Evolutionary conservation across 2,113 vertebrate species (phyloP).

Genomic region (Ptyas mucosa): DNA sequence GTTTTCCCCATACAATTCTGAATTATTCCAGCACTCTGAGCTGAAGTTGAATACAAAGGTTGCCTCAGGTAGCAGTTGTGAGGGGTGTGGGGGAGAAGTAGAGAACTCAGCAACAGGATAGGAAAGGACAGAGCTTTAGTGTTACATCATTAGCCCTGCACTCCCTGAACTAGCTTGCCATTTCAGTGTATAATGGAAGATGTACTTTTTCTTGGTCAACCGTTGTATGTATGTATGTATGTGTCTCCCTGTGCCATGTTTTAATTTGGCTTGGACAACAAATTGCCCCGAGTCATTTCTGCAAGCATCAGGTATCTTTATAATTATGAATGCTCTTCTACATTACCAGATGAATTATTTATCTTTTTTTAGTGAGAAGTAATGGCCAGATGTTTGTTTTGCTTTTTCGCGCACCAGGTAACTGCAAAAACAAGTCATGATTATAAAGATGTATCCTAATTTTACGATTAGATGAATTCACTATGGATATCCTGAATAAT

Average conservation of each 20-base stretch:
- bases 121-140: neutral
- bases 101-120: neutral
- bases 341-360: neutral
- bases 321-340: neutral
- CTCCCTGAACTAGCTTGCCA: neutral
- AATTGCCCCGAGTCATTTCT: neutral
- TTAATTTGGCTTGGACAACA: neutral
- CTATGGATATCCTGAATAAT: neutral
- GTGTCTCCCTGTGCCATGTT: neutral
- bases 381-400: neutral
- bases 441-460: neutral
- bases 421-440: neutral
- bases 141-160: neutral
- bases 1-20: neutral
- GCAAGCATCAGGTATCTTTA: neutral
- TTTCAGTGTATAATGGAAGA: neutral
- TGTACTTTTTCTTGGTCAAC: neutral
- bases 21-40: neutral
- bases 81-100: neutral
- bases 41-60: neutral
- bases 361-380: neutral
- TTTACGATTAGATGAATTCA: neutral
- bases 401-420: neutral
- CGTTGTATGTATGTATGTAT: neutral
- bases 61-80: neutral